Evolutionary conservation across 2,888 invertebrate genomes (phyloP), one percentile per base, ranked within the genome.

Genomic region (Pandemis cinnamomeana): DNA sequence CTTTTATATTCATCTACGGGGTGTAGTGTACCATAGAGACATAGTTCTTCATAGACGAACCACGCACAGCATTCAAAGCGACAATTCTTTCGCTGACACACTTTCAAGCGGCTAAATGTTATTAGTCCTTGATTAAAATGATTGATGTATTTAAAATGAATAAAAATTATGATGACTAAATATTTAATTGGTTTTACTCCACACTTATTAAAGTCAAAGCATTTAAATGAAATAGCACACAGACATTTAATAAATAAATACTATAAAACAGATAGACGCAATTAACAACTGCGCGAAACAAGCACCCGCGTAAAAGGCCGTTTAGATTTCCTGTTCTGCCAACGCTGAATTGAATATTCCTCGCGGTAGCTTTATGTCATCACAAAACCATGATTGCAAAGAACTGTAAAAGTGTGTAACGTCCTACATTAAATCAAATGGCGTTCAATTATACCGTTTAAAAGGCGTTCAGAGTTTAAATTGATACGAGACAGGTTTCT

Each of bases 361-460:
- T 41, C 41, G 7, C 15, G n/a, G 48, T 20, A 53, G 27, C 13
- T 46, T 63, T n/a, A 41, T 42, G 53, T 11, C 41, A 41, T 51
- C 67, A 67, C 51, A 66, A 72, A 70, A 46, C 64, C 46, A 58
- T n/a, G 51, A 70, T 69, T 73, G 64, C 64, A 63, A n/a, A n/a
- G n/a, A n/a, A 68, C 64, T 60, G 63, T 72, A 69, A 73, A 73
- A 66, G 73, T 73, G 64, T 73, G 68, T 58, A 70, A 71, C 70
- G 55, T 71, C 67, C 67, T 66, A 71, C 67, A 71, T 74, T 67
- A 74, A 74, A 67, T 62, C 70, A 60, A 74, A 74, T 71, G 46
- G 74, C 58, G 60, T 42, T 62, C 66, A 74, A 74, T 74, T 74
- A 74, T 74, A 74, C 74, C 61, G 41, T 74, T 74, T 74, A 71